Base-by-base conservation (phyloP, 2,888 invertebrate species). In the Amphiduros pacificus region DNA sequence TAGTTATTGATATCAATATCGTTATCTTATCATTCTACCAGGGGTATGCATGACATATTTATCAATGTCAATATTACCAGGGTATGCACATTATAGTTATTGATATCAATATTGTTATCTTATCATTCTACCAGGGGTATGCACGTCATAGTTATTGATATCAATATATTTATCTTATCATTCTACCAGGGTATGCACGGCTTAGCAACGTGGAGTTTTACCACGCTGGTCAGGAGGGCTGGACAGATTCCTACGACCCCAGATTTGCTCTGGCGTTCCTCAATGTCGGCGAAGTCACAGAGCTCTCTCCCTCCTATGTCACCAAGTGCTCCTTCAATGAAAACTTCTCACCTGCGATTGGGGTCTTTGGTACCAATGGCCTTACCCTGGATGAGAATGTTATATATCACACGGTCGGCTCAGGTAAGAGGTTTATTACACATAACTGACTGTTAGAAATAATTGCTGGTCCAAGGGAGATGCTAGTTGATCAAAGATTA, bases 181-280 rank as follows among this genome's bases (percentile, higher is more conserved):
- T 22, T 17, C 36, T 26, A n/a, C n/a, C 53, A 66, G 73, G 73
- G 20, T 68, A 59, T 49, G 71, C 71, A 11, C 49, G 73, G 22
- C 4, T 72, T 0, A 54, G 54, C 14, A 41, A 69, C 51, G 64
- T 64, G 17, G 71, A 69, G 55, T 71, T 73, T 32, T 59, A 59
- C 50, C 60, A 65, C 44, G 59, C 49, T 48, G 72, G 72, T 1
- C 72, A 72, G 54, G 68, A 66, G 52, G 69, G 72, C 11, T 67
- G 53, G 29, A 60, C 58, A 6, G 62, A 63, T 9, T 41, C 48
- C 11, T 64, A 68, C 40, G 72, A 72, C 60, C 67, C 68, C 17
- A 62, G 72, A 11, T 70, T 59, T 57, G 56, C 67, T 11, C 41
- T 72, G 20, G 55, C 69, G 11, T 68, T 60, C 31, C 59, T 70